Percentiles rank a stretch among this genome's conserved stretches.
Conservation (phyloP, 2,888 invertebrate species). For the Leptinotarsa juncta region DNA sequence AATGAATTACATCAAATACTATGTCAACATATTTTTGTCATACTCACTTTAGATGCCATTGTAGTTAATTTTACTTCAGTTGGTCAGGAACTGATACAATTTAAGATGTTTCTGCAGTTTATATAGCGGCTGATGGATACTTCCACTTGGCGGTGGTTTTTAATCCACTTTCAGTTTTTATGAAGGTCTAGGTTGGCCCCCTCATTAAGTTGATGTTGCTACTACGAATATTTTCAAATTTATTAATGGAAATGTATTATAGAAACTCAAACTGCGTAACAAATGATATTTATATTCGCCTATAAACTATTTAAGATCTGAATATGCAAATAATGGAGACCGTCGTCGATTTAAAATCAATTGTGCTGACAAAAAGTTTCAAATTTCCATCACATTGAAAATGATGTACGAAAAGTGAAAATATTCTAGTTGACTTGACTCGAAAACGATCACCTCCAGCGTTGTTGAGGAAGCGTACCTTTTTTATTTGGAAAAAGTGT, state of each 20-base stretch:
- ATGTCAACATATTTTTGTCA: background rate
- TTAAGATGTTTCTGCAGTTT: slow-evolving; percentile 45
- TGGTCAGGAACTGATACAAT: slow-evolving; percentile 53
- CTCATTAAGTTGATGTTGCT: background rate
- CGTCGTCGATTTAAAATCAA: too few species aligned
- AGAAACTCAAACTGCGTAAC: background rate
- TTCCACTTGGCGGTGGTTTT: slow-evolving; percentile 38
- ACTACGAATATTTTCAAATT: background rate
- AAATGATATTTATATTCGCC: too few species aligned
- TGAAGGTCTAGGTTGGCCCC: slow-evolving; percentile 62
- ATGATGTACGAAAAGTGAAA: too few species aligned
- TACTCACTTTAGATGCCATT: slow-evolving; percentile 59
- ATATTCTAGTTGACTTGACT: too few species aligned
- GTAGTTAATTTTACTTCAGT: slow-evolving; percentile 46
- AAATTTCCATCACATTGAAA: too few species aligned
- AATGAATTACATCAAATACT: background rate
- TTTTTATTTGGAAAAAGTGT: too few species aligned
- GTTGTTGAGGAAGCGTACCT: too few species aligned
- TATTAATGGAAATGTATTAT: background rate
- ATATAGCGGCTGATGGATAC: slow-evolving; percentile 44
- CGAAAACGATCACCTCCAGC: too few species aligned
- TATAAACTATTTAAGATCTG: too few species aligned
- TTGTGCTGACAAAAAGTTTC: too few species aligned
- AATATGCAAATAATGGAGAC: too few species aligned
- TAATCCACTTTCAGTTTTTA: slow-evolving; percentile 60